Conservation (phyloP, 2,888 invertebrate genomes). For the Carpatolechia fugitivella region DNA sequence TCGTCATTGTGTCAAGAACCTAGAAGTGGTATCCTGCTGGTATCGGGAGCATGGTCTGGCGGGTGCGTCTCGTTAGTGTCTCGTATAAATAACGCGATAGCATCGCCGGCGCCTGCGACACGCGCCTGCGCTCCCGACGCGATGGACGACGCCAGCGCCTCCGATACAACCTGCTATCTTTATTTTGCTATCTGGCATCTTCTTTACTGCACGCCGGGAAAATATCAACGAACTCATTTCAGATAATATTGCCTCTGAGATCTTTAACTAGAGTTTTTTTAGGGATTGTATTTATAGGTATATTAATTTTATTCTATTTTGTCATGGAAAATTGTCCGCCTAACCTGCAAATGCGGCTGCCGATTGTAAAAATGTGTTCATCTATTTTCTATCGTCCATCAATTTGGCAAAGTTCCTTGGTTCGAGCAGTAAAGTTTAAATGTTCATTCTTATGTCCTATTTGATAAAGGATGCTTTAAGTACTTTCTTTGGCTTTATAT, state of each 20-base stretch:
- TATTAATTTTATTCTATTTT: no score
- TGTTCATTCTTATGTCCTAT: no score
- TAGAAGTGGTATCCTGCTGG: conserved; percentile 34
- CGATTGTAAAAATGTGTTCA: no score
- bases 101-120: conserved; percentile 43
- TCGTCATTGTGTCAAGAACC: conserved; percentile 18
- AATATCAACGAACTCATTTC: conserved; percentile 3
- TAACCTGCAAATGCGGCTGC: no score
- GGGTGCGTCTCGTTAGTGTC: conserved; percentile 58
- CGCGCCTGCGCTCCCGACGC: conserved; percentile 23
- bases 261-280: no score
- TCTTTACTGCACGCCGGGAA: not conserved
- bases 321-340: no score
- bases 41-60: conserved; percentile 2
- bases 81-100: conserved; percentile 64
- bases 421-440: no score
- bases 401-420: no score
- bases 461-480: no score
- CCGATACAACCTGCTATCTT: conserved; percentile 18
- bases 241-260: not conserved
- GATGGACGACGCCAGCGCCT: conserved; percentile 2
- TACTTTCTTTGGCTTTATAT: no score
- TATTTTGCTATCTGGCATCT: conserved; percentile 9
- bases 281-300: no score
- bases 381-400: no score